Evolutionary conservation across 2,797 vertebrate species (phyloP).

Genomic region (Distichodus sexfasciatus): DNA sequence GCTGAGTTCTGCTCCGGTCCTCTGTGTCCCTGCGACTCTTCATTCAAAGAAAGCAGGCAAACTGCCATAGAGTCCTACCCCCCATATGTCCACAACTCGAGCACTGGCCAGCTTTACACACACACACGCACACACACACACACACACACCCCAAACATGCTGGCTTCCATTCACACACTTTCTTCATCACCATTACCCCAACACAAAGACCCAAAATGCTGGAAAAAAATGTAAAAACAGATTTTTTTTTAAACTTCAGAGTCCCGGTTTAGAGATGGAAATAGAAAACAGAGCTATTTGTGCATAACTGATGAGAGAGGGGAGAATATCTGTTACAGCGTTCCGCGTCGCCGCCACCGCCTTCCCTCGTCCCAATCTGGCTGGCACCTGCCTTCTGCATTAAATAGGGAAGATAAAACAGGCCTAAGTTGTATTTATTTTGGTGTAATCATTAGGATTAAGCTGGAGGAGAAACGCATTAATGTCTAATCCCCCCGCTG

Average conservation of each 20-base stretch:
- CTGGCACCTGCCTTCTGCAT: slow-evolving; percentile 69
- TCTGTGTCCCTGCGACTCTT: slow-evolving; percentile 11
- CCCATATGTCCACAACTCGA: slow-evolving; percentile 17
- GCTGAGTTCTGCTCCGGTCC: background rate
- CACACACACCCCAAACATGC: slow-evolving; percentile 8
- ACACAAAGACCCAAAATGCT: slow-evolving; percentile 13
- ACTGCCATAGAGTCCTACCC: slow-evolving; percentile 7
- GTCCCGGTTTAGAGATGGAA: no score
- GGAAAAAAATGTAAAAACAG: background rate
- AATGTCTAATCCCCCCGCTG: slow-evolving; percentile 79
- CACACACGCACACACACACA: slow-evolving; percentile 20
- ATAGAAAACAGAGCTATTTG: no score
- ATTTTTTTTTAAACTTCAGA: slow-evolving; percentile 39
- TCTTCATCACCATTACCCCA: background rate
- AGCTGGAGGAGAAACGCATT: slow-evolving; percentile 76
- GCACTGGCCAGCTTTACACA: slow-evolving; percentile 12
- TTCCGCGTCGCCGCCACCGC: no score
- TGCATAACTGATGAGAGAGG: background rate
- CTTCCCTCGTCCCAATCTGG: no score
- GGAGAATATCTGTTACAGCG: background rate
- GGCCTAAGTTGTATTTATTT: slow-evolving; percentile 85
- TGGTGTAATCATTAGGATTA: slow-evolving; percentile 89
- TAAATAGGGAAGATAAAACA: slow-evolving; percentile 66
- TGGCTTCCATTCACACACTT: slow-evolving; percentile 16
- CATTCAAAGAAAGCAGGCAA: slow-evolving; percentile 14